Base-by-base conservation (phyloP, 2,113 vertebrate genomes). In the Plecotus auritus region DNA sequence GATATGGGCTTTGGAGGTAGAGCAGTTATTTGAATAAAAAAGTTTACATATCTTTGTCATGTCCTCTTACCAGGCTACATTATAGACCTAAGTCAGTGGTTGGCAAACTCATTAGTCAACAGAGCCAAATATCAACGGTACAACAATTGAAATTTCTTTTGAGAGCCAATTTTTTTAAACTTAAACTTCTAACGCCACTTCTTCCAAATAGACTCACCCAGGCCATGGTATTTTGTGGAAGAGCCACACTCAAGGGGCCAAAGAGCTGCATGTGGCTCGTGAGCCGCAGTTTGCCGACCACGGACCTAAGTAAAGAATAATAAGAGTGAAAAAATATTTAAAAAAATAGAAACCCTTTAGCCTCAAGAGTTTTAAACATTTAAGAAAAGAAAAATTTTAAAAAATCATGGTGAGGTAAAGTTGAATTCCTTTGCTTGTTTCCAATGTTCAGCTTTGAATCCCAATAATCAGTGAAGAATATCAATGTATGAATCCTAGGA, bases 341-440 rank as follows among this genome's bases (percentile, higher is more conserved):
- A 94, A 95, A 95, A 85, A 89, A 89, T 82, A 81, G 93, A 97
- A 94, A 7, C 2, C 1, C 69, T 30, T 93, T 72, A 64, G 18
- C 23, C 69, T 96, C 77, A 95, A 90, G 37, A 49, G 7, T 16
- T 35, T 45, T 80, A 0, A 10, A 17, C 26, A 77, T 92, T 94
- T 82, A 90, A 94, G 86, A 81, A 81, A 28, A 97, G 20, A 23
- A 89, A 64, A 85, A 23, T 9, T 17, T 4, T 1, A 42, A n/a
- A 89, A 93, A 94, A 54, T 2, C 6, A 80, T n/a, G 47, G 49
- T n/a, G 84, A 87, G 66, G 30, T 88, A 42, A 86, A 95, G 32
- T 37, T 95, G 96, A 97, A 96, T 94, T 96, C 14, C 4, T 96
- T 82, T 88, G 83, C 69, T 86, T 93, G 1, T 94, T 97, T 94